Conservation (phyloP, 1,140 invertebrate species). For the Lepidurus arcticus region DNA sequence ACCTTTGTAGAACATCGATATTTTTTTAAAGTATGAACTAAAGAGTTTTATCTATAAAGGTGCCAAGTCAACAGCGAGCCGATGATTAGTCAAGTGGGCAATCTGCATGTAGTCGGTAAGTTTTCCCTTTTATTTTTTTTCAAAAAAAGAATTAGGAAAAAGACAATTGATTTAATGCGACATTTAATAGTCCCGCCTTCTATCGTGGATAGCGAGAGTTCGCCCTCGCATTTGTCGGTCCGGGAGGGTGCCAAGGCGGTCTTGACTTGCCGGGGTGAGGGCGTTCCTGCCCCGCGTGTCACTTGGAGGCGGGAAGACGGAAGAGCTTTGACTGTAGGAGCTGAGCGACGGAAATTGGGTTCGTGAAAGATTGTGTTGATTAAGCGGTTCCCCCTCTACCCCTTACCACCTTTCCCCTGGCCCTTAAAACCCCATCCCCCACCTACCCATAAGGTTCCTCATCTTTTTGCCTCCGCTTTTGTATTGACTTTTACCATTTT, state of each 20-base stretch:
- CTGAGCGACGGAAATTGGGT: slow-evolving; percentile 24
- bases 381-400: slow-evolving; percentile 17
- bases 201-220: slow-evolving; percentile 75
- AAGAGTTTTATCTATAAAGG: neutral
- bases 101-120: slow-evolving; percentile 89
- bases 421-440: neutral
- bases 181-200: slow-evolving; percentile 76
- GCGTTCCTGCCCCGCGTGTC: slow-evolving; percentile 42
- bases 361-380: slow-evolving; percentile 22
- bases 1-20: neutral
- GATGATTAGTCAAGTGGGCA: slow-evolving; percentile 90
- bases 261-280: slow-evolving; percentile 45
- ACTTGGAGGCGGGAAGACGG: slow-evolving; percentile 34
- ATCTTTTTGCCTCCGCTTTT: slow-evolving; percentile 14
- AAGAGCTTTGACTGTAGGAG: slow-evolving; percentile 56
- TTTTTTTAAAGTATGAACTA: neutral
- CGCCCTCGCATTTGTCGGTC: slow-evolving; percentile 77
- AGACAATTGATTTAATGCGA: neutral
- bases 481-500: slow-evolving; percentile 8
- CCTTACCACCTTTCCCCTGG: neutral
- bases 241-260: slow-evolving; percentile 84
- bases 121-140: slow-evolving; percentile 38
- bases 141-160: neutral
- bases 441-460: neutral
- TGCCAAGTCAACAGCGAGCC: slow-evolving; percentile 84